Evolutionary conservation across 2,888 invertebrate species (phyloP), one percentile per base, ranked within the genome.

Genomic region (Dicyrtoma fusca): DNA sequence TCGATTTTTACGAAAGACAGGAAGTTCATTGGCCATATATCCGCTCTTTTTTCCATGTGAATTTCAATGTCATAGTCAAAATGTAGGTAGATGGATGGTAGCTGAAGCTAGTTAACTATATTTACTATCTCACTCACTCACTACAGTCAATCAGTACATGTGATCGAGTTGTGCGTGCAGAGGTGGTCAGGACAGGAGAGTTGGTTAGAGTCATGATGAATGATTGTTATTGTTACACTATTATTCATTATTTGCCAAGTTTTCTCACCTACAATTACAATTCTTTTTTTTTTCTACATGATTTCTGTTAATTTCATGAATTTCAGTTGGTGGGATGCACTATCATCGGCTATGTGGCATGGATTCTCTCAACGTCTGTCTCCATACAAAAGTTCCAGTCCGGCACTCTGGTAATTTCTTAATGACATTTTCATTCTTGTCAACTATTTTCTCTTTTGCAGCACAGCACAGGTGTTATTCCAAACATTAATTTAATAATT

Each of bases 361-460:
- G 84, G 84, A 82, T 83, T 47, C 77, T 84, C 64, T 83, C 83
- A 26, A 83, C 83, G 14, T 83, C 84, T 13, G 82, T 83, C 61
- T 82, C 82, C 4, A 81, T 83, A 51, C 81, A 82, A 59, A 81
- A 82, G 68, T 83, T 84, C 77, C 81, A 83, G 74, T 82, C 82
- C 51, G 84, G 83, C 61, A 82, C 82, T 14, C 76, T 83, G 82
- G 84, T 83, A 79, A 44, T 14, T 34, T 17, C 11, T 49, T 49
- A n/a, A n/a, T n/a, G 17, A 49, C 13, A 44, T 44, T 44, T 44
- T 44, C 14, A 49, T 53, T 53, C 17, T 11, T 53, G 19, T 11
- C 10, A 53, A 21, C 21, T 19, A n/a, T 53, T 53, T 6, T 4
- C 14, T 13, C 53, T 17, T 21, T 49, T 49, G 49, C 17, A 17